Base-by-base conservation (phyloP, 2,113 vertebrate genomes). In the Podarcis muralis region DNA sequence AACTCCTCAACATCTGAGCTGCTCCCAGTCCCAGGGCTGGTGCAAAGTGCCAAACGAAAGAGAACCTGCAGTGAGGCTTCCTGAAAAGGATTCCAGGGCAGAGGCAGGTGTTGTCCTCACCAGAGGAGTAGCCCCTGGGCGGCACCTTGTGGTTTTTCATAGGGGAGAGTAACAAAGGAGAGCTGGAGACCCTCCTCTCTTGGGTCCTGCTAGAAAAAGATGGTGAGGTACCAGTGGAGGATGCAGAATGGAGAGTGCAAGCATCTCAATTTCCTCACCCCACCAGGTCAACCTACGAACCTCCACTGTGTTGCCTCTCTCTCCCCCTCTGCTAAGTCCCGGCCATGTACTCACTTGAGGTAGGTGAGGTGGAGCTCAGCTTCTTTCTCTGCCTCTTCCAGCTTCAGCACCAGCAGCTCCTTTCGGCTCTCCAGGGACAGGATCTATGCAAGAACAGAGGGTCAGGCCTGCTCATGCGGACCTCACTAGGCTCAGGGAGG, bases 341-440 rank as follows among this genome's bases (percentile, higher is more conserved):
- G 0, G 0, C 84, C 1, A 7, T 0, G 0, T 5, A 92, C 96
- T 95, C 83, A 97, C 98, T 97, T 96, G 94, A 99, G 96, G 62
- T 95, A 94, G 91, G 91, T 97, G 92, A 98, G 97, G 90, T 98
- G 98, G 22, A 97, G 93, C 89, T 98, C 97, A 6, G 98, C 98
- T 94, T 98, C 98, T 30, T 95, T 97, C 11, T 98, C 96, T 87
- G 98, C 98, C 93, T 97, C 97, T 81, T 98, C 97, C 11, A 98
- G 94, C 88, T 96, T 97, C 86, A 97, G 90, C 76, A 98, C 96
- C 87, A 98, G 95, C 75, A 97, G 93, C 59, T 98, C 97, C 88
- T 98, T 97, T 35, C 98, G 96, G 94, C 96, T 98, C 93, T 99
- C 98, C 93, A 99, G 94, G 23, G 98, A 97, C 7, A 96, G 91